Evolutionary conservation across 2,888 invertebrate genomes (phyloP), one percentile per base, ranked within the genome.

Genomic region (Omphaloscelis lunosa): DNA sequence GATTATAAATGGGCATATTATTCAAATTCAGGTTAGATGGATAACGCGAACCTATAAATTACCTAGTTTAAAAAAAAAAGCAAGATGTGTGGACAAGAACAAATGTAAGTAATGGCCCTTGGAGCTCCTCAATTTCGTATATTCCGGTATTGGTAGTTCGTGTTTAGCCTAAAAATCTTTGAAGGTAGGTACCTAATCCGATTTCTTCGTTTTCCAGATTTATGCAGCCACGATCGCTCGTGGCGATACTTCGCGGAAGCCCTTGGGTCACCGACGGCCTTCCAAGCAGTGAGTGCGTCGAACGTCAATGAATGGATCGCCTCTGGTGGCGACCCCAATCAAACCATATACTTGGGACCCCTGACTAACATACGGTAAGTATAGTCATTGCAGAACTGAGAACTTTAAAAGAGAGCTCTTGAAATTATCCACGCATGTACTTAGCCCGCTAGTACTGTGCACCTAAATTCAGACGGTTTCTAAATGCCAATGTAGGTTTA

Each of bases 171-270:
- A 5, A 15, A 15, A 45, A 15, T 45, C 45, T 45, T 15, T 45
- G 45, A 45, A 45, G 8, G 20, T 51, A 51, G 20, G 20, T 51
- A 51, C 23, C 29, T 34, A 34, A 39, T 39, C 4, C 23, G 2
- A 51, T 75, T 15, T 15, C 2, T 29, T 61, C 1, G 51, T 68
- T 67, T 79, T 84, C 1, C 92, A 97, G 97, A 97, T 88, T 88
- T 97, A 39, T 97, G 97, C 89, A 97, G 96, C 83, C 97, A 97
- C 91, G 96, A 97, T 77, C 94, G 97, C 29, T 96, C 97, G 0
- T 97, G 97, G 97, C 94, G 93, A 78, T 97, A 95, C 90, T 97
- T 96, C 93, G 95, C 96, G 0, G 97, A 97, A 85, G 95, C 97
- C 51, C 94, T 97, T 82, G 88, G 59, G 61, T 93, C 92, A 0